These are phyloP conservation scores for Trachemys scripta DNA, from an alignment of 2,113 vertebrate species.

Conservation along the genomic window DNA sequence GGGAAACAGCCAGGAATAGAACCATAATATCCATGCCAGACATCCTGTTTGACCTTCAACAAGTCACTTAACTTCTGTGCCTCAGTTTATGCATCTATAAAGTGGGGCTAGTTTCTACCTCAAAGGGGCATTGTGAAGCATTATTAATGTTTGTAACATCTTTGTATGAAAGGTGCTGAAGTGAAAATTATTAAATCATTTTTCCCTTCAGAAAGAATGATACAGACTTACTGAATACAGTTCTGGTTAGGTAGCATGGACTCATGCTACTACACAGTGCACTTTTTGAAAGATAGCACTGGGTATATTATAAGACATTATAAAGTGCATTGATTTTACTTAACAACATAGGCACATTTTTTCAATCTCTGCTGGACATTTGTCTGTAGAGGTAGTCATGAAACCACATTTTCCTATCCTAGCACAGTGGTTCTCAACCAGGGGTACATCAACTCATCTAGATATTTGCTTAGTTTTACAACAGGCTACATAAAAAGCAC, in stretches of 20 bases:
- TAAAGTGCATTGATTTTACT: background rate
- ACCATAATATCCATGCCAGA: background rate
- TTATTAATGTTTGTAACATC: background rate
- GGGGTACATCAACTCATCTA: no score
- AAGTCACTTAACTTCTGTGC: background rate
- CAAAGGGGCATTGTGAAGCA: background rate
- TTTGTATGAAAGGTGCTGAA: background rate
- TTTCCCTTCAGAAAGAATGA: background rate
- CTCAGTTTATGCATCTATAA: background rate
- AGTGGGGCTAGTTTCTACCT: accelerated
- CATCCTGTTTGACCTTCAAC: background rate
- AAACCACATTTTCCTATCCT: background rate
- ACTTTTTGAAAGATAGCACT: background rate
- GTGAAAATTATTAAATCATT: background rate
- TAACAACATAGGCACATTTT: background rate
- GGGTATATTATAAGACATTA: background rate
- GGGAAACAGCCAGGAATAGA: background rate
- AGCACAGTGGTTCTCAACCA: no score
- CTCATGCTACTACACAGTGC: background rate
- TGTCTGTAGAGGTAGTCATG: background rate
- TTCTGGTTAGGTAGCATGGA: background rate
- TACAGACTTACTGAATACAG: background rate
- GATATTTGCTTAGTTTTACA: no score
- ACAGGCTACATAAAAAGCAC: no score
- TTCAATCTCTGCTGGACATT: background rate